A percentile compares a stretch with the other conserved stretches of the same genome.
Conservation (phyloP, 92 coral and sea anemone genomes). For the Micromussa lordhowensis region DNA sequence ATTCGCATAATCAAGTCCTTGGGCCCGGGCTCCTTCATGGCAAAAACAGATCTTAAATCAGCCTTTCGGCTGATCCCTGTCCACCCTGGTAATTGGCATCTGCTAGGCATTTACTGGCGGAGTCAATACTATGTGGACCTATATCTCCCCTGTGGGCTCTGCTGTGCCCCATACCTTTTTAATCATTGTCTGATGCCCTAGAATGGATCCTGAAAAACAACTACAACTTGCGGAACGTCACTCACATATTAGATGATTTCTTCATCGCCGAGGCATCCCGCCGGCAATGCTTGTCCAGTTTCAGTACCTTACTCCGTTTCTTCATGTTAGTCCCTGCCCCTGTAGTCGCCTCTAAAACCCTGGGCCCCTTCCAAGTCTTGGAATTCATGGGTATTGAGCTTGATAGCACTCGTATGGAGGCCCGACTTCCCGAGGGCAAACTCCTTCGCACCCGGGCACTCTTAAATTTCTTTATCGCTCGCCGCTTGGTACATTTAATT, state of each 20-base stretch:
- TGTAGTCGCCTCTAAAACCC: neutral
- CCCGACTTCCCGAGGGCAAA: slow-evolving; percentile 17
- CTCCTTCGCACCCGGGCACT: neutral
- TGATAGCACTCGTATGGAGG: neutral
- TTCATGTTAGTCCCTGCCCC: neutral
- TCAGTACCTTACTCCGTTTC: neutral
- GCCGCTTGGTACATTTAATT: neutral
- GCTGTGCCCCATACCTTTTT: too few relatives aligned
- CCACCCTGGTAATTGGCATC: too few relatives aligned
- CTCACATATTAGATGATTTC: slow-evolving; percentile 24
- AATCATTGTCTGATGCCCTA: too few relatives aligned
- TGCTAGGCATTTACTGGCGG: too few relatives aligned
- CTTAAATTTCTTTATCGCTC: neutral
- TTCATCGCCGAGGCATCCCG: slow-evolving; percentile 7
- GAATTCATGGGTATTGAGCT: slow-evolving; percentile 11
- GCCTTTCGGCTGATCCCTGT: too few relatives aligned
- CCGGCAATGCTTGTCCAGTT: neutral
- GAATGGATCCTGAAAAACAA: too few relatives aligned
- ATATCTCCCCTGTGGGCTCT: too few relatives aligned
- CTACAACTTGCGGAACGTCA: too few relatives aligned
- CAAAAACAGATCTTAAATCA: too few relatives aligned
- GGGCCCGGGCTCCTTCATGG: too few relatives aligned
- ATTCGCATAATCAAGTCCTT: too few relatives aligned
- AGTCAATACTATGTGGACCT: too few relatives aligned
- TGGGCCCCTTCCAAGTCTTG: neutral